phyloP scores from a whole-genome alignment of 2,113 vertebrate species.

The Danionella cerebrum region DNA sequence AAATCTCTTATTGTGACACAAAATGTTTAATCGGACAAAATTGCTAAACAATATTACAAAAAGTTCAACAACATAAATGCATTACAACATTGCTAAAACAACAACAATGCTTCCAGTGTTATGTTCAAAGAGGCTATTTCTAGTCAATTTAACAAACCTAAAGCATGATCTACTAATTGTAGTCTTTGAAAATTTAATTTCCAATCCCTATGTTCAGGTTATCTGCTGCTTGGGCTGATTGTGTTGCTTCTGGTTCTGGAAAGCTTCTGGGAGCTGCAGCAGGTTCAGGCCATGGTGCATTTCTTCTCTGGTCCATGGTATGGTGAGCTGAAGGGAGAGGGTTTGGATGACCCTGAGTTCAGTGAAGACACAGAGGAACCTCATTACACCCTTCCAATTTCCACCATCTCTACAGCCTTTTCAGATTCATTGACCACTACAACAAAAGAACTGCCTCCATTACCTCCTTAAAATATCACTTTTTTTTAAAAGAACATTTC shows the following conservation, averaged over 20 bases:
- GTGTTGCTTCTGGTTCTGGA: conserved; percentile 50
- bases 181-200: too few species aligned
- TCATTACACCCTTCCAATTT: conserved; percentile 47
- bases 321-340: conserved; percentile 25
- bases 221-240: conserved; percentile 54
- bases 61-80: too few species aligned
- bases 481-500: neutral
- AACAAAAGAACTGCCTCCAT: neutral
- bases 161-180: too few species aligned
- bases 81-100: too few species aligned
- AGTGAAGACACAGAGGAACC: conserved; percentile 29
- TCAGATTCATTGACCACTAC: neutral
- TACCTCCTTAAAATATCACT: neutral
- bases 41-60: too few species aligned
- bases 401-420: conserved; percentile 41
- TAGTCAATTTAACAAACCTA: too few species aligned
- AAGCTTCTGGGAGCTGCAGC: conserved; percentile 47
- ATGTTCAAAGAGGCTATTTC: too few species aligned
- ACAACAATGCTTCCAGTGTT: too few species aligned
- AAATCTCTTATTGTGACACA: too few species aligned
- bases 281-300: conserved; percentile 39
- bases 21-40: too few species aligned
- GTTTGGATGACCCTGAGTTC: conserved; percentile 35
- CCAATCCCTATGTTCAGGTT: conserved; percentile 40
- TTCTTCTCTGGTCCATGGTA: conserved; percentile 35